A percentile compares a stretch with the other conserved stretches of the same genome.
Conservation (phyloP, 2,888 invertebrate species). For the Drosophila colorata region DNA sequence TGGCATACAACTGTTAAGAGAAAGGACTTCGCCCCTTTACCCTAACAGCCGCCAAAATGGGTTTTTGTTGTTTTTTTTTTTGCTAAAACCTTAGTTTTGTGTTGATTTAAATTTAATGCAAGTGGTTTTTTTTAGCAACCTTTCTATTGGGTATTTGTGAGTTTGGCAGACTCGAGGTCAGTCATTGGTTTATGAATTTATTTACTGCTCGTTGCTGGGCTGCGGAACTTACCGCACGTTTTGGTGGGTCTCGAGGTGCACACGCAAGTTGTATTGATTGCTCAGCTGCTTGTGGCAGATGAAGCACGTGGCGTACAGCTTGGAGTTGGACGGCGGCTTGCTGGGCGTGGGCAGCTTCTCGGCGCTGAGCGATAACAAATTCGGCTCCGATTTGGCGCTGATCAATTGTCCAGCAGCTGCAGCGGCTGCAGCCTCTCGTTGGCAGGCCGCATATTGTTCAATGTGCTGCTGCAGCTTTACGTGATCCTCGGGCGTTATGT, state of each 20-base stretch:
- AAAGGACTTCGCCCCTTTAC: too few relatives aligned
- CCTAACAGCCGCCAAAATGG: too few relatives aligned
- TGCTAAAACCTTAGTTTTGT: too few relatives aligned
- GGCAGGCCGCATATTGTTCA: slow-evolving; percentile 78
- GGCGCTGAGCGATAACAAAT: slow-evolving; percentile 59
- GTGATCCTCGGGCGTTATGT: slow-evolving; percentile 74
- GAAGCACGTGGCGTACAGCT: slow-evolving; percentile 90
- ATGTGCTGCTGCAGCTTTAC: slow-evolving; percentile 76
- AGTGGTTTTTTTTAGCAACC: too few relatives aligned
- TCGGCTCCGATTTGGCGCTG: slow-evolving; percentile 69
- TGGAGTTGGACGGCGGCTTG: slow-evolving; percentile 85
- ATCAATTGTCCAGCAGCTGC: slow-evolving; percentile 58
- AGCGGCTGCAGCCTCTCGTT: slow-evolving; percentile 69
- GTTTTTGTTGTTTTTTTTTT: too few relatives aligned
- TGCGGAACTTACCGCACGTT: slow-evolving; percentile 87
- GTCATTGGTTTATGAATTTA: too few relatives aligned
- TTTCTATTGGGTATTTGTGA: too few relatives aligned
- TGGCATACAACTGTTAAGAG: too few relatives aligned
- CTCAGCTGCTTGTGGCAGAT: slow-evolving; percentile 95
- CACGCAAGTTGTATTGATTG: slow-evolving; percentile 95
- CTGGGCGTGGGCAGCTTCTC: slow-evolving; percentile 60
- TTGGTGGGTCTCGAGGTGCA: slow-evolving; percentile 96
- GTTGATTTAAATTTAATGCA: too few relatives aligned
- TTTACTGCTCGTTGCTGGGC: too few relatives aligned
- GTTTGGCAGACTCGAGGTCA: too few relatives aligned